Evolutionary conservation across 2,113 vertebrate species (phyloP), one percentile per base, ranked within the genome.

Genomic region (Centropristis striata): DNA sequence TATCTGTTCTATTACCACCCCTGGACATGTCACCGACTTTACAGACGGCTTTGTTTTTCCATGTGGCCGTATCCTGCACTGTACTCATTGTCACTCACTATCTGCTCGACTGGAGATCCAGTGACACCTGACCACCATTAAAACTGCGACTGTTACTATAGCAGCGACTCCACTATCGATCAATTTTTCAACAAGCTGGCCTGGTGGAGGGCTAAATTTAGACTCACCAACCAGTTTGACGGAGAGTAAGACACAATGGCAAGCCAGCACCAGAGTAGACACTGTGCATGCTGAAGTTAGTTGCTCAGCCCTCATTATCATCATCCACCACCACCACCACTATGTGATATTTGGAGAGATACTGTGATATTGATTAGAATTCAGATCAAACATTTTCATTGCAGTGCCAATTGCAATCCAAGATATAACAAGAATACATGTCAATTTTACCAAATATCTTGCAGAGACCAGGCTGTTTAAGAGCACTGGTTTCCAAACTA

Each of bases 111-210:
- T 44, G 55, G 64, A 78, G 83, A 72, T 80, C 81, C 80, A 15
- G 66, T 84, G 85, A 90, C 88, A 92, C 90, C 83, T 86, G 88
- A 89, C 78, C 86, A 75, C 80, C 78, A 78, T 68, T 85, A 88
- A 80, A 77, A 85, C 78, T 25, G 54, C 10, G 71, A 78, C 83
- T 65, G 90, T 92, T 92, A 80, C 92, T 83, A 91, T 92, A 91
- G 88, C 81, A 91, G 86, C 90, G n/a, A 85, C 86, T 88, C 80
- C 72, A 21, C 83, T 72, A 80, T 84, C 53, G 57, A 88, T 91
- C 70, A 86, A 93, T 92, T 88, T 93, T 92, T 92, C 75, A 93
- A 86, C 88, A 86, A 75, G 81, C 78, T 57, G 64, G 79, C 86
- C 83, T 42, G 39, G 55, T 28, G 47, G 41, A 61, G 58, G 47